Evolutionary conservation across 2,888 invertebrate genomes (phyloP), one percentile per base, ranked within the genome.

Genomic region (Pardosa pseudoannulata): DNA sequence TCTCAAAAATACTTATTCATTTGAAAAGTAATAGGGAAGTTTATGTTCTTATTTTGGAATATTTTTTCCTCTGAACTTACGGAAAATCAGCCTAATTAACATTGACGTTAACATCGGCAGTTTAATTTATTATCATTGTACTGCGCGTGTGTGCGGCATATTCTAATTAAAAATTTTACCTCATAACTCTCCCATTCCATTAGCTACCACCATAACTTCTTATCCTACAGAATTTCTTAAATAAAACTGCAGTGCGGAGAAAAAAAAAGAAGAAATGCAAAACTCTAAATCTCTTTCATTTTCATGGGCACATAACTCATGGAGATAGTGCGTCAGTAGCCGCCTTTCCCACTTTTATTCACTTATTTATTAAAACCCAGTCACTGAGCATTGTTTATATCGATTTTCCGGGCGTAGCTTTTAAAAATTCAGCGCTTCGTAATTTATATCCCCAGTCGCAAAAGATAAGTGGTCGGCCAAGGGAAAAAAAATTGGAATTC

Each of bases 381-480:
- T 67, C 70, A 27, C 46, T 19, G 16, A 64, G 41, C 67, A 41
- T 56, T 75, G 70, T 83, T 76, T 68, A 27, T 29, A 78, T 83
- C 72, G 76, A 83, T 83, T 78, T 83, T 73, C 73, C 39, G 19
- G 41, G 23, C 50, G 28, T 29, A 31, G 71, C 56, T 83, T 83
- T 83, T 83, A 76, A 83, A 83, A 78, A 73, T 78, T 76, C 78
- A 78, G 36, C 80, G 67, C 46, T 82, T 71, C 39, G 41, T 78
- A 73, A 78, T 83, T 83, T 78, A 71, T 78, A 72, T 67, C 46
- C 67, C 23, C 83, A 32, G 23, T 68, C 67, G 56, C 31, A 36
- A 32, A 71, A 78, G 83, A 83, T 83, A 83, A 83, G 80, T 62
- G 46, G 19, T 27, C 32, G 23, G 29, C 6, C n/a, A n/a, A 29